Evolutionary conservation across 2,888 invertebrate genomes (phyloP).

Genomic region (Pteria penguin): DNA sequence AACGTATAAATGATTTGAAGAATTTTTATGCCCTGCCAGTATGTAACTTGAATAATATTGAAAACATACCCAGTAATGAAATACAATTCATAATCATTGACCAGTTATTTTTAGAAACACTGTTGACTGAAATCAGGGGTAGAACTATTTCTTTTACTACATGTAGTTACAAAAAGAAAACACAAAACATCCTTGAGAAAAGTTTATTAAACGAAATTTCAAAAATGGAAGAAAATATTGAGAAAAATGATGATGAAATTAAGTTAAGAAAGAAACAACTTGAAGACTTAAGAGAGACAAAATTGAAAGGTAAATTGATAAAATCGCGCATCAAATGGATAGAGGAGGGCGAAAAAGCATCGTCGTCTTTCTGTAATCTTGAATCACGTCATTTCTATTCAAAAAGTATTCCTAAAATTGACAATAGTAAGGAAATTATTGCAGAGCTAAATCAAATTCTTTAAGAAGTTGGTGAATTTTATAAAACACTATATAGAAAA

Average conservation of each 20-base stretch:
- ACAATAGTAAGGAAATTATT: background rate
- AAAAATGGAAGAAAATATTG: background rate
- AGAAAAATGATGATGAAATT: background rate
- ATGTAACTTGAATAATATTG: background rate
- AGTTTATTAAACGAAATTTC: background rate
- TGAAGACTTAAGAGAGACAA: background rate
- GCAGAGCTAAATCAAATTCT: background rate
- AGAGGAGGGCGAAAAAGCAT: constrained; percentile 12
- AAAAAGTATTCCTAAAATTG: background rate
- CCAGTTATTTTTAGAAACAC: background rate
- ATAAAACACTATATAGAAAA: background rate
- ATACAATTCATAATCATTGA: background rate
- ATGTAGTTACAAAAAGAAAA: background rate
- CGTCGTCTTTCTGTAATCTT: background rate
- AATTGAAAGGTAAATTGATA: background rate
- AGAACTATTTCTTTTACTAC: background rate
- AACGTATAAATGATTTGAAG: background rate
- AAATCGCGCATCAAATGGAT: background rate
- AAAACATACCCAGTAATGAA: background rate
- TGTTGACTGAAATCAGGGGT: background rate
- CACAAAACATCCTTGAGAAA: background rate
- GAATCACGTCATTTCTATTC: constrained; percentile 1
- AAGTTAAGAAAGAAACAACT: background rate
- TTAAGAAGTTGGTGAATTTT: background rate
- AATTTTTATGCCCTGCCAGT: background rate